Conservation (phyloP, 2,797 vertebrate genomes). For the Pyrrhura leucotis region DNA sequence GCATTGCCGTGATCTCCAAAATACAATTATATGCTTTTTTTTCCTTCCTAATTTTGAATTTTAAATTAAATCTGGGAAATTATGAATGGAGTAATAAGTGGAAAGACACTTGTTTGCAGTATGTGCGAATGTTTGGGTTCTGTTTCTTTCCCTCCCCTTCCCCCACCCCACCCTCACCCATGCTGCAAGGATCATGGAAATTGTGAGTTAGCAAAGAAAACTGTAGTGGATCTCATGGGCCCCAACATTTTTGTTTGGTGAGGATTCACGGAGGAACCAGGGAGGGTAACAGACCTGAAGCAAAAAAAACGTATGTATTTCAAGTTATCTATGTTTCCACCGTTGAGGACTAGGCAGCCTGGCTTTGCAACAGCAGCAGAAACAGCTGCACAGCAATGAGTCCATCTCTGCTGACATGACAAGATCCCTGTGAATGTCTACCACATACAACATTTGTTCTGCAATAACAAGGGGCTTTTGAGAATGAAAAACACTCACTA, state of each 20-base stretch:
- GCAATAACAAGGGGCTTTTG: not conserved
- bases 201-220: not conserved
- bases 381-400: not conserved
- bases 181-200: not conserved
- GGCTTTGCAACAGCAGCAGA: not conserved
- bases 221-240: not conserved
- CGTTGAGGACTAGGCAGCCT: not conserved
- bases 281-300: not conserved
- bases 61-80: not conserved
- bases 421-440: not conserved
- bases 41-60: not conserved
- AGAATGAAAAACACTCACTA: not conserved
- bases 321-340: not conserved
- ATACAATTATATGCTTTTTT: not conserved
- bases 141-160: rapidly evolving
- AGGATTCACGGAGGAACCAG: not conserved
- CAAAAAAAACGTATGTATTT: not conserved
- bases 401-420: not conserved
- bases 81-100: not conserved
- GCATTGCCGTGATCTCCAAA: not conserved
- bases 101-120: not conserved
- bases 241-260: not conserved
- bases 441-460: not conserved
- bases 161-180: rapidly evolving
- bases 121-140: not conserved